A percentile compares a stretch with the other conserved stretches of the same genome.
Conservation (phyloP, 2,888 invertebrate species). For the Myopa testacea region DNA sequence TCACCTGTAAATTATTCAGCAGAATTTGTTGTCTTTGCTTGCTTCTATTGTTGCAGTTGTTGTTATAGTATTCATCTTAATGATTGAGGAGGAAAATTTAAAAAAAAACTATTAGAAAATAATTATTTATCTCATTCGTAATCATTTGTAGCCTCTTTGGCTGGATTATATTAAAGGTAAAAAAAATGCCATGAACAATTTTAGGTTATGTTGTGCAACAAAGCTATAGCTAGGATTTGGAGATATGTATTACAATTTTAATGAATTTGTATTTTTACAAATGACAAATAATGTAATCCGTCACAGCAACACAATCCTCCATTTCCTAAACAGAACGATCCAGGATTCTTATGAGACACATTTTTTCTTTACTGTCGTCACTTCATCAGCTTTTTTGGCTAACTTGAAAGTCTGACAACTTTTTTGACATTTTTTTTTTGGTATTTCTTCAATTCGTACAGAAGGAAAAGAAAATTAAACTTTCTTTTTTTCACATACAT, state of each 20-base stretch:
- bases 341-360: not conserved
- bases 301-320: no score
- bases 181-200: not conserved
- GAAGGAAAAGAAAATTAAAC: not conserved
- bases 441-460: no score
- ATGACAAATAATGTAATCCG: no score
- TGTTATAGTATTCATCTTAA: not conserved
- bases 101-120: no score
- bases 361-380: not conserved
- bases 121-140: no score
- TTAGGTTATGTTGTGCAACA: constrained; percentile 19
- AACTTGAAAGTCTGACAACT: not conserved
- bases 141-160: no score
- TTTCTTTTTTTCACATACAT: no score
- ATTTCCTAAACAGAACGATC: no score
- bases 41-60: not conserved
- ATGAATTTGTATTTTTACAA: no score
- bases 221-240: not conserved
- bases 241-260: no score
- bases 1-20: not conserved
- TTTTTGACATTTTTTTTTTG: not conserved
- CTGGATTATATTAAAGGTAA: no score
- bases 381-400: not conserved
- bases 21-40: not conserved
- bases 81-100: not conserved